Conservation (phyloP, 1,140 invertebrate species). For the Microplitis mediator region DNA sequence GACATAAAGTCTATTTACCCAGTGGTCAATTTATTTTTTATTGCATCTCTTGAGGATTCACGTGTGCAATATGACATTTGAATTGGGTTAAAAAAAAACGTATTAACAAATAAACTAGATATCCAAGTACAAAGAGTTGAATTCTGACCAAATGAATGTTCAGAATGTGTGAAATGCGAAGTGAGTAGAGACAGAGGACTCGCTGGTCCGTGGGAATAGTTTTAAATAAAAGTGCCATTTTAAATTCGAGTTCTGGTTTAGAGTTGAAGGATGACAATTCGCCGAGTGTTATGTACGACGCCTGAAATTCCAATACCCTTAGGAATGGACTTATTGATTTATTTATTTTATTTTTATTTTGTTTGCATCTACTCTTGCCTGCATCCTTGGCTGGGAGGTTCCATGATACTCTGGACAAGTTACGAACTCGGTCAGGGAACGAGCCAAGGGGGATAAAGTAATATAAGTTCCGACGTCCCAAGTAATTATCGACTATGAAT, state of each 20-base stretch:
- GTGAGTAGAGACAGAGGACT: not conserved
- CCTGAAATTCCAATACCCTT: not conserved
- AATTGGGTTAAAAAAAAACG: no score
- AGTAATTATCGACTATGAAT: conserved; percentile 31
- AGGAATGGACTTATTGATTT: not conserved
- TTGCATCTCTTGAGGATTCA: no score
- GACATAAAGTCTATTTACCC: no score
- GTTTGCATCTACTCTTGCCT: no score
- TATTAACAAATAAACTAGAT: no score
- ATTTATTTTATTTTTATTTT: not conserved
- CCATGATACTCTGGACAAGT: conserved; percentile 4
- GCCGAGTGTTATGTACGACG: not conserved
- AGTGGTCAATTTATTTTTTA: no score
- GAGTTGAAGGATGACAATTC: not conserved
- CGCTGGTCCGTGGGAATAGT: not conserved
- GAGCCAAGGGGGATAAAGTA: conserved; percentile 22
- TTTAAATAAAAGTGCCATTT: not conserved
- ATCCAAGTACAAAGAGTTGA: not conserved
- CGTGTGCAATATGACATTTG: no score
- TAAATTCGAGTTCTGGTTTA: not conserved
- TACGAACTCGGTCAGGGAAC: not conserved
- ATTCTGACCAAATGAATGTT: not conserved
- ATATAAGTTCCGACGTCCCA: conserved; percentile 4
- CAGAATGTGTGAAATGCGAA: not conserved
- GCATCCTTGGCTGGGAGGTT: not conserved